A percentile compares a stretch with the other conserved stretches of the same genome.
Conservation (phyloP, 1,140 invertebrate species). For the Zaprionus vittiger region DNA sequence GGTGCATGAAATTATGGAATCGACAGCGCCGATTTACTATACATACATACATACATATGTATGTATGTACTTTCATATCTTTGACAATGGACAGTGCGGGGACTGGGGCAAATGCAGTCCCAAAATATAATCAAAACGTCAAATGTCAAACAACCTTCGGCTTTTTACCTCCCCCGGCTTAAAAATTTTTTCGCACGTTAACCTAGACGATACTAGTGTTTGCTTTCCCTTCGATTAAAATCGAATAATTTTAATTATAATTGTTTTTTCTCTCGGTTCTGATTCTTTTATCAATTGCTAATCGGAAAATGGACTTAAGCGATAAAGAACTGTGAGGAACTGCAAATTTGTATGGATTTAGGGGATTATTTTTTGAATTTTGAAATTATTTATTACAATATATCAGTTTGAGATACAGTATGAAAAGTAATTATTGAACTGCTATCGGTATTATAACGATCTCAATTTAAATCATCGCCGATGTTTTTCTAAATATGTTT, state of each 20-base stretch:
- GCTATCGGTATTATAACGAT: neutral
- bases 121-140: conserved; percentile 30
- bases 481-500: neutral
- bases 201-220: conserved; percentile 37
- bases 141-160: conserved; percentile 44
- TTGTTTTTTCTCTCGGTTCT: conserved; percentile 23
- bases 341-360: too few relatives aligned
- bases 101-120: neutral
- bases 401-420: neutral
- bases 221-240: conserved; percentile 21
- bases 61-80: neutral
- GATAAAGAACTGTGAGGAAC: neutral
- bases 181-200: conserved; percentile 35
- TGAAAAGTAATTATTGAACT: neutral
- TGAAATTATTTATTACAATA: neutral
- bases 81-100: neutral
- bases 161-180: neutral
- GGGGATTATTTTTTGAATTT: neutral
- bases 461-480: neutral
- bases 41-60: neutral
- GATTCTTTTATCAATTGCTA: conserved; percentile 24
- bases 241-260: neutral
- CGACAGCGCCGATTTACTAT: conserved; percentile 14
- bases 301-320: neutral
- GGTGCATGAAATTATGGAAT: conserved; percentile 65